These are phyloP conservation scores for Leptinotarsa tumamoca DNA, from an alignment of 2,888 invertebrate genomes.

Conservation along the genomic window DNA sequence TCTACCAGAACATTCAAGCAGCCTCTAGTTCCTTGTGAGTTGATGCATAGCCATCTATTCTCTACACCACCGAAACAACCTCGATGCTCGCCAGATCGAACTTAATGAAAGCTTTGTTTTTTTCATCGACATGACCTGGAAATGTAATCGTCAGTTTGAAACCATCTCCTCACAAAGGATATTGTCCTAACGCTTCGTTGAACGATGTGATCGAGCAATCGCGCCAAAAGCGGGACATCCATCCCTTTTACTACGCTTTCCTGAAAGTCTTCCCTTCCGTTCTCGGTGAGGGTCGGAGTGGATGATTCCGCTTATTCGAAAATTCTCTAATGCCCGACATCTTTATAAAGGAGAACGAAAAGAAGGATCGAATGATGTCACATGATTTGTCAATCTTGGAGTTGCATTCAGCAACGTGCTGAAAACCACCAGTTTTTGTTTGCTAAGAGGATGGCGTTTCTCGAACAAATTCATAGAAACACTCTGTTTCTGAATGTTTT, in stretches of 20 bases:
- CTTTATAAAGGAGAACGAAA: not conserved
- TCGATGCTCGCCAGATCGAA: slow-evolving; percentile 9
- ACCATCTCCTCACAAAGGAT: slow-evolving; percentile 11
- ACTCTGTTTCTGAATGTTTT: no score
- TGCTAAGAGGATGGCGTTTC: no score
- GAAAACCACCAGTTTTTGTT: no score
- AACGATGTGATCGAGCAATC: slow-evolving; percentile 12
- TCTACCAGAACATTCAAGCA: no score
- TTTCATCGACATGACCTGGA: slow-evolving; percentile 12
- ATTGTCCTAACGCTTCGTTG: slow-evolving; percentile 16
- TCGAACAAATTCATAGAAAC: no score
- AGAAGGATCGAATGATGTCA: no score
- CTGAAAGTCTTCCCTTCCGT: not conserved
- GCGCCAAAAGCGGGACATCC: not conserved
- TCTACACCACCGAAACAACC: not conserved
- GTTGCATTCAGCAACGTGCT: no score
- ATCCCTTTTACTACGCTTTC: slow-evolving; percentile 24
- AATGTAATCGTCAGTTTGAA: slow-evolving; percentile 12
- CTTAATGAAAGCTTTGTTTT: slow-evolving; percentile 14
- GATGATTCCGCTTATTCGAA: not conserved
- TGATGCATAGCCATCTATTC: not conserved
- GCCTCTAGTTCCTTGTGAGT: no score
- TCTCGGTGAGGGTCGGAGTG: not conserved
- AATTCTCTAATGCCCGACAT: not conserved
- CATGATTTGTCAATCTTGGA: no score